Evolutionary conservation across 2,888 invertebrate species (phyloP).

Genomic region (Ormyrus pomaceus): DNA sequence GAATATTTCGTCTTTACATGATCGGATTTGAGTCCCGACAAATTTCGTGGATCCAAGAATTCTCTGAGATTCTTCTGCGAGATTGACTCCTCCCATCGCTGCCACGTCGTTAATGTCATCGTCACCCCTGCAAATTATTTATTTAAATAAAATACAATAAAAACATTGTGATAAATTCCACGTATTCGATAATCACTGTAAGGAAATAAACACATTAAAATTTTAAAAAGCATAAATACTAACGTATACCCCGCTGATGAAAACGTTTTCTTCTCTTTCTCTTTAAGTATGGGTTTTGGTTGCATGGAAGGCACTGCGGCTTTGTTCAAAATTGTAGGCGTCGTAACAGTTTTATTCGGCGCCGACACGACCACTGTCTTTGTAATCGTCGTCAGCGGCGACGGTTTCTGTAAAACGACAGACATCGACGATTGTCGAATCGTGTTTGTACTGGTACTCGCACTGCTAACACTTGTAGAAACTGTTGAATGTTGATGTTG

Average conservation of each 20-base stretch:
- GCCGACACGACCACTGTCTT: constrained; percentile 67
- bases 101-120: constrained; percentile 99
- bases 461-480: background rate
- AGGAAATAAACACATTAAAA: no score
- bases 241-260: constrained; percentile 78
- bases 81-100: constrained; percentile 98
- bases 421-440: constrained; percentile 65
- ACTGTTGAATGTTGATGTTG: constrained; percentile 33
- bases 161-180: constrained; percentile 65
- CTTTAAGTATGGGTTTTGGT: constrained; percentile 82
- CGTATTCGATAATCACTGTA: no score
- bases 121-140: constrained; percentile 81
- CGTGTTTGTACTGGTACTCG: constrained; percentile 29
- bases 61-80: constrained; percentile 96
- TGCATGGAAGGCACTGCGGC: constrained; percentile 78
- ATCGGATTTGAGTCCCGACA: constrained; percentile 90
- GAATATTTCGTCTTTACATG: constrained; percentile 95
- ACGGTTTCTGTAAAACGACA: constrained; percentile 51
- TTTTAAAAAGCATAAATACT: constrained; percentile 54
- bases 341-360: constrained; percentile 70
- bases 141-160: constrained; percentile 64
- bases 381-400: constrained; percentile 69
- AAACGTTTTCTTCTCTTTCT: constrained; percentile 85
- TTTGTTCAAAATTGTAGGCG: constrained; percentile 76
- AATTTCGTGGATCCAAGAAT: constrained; percentile 94